Evolutionary conservation across 2,888 invertebrate genomes (phyloP).

Genomic region (Rhamphomyia laevipes): DNA sequence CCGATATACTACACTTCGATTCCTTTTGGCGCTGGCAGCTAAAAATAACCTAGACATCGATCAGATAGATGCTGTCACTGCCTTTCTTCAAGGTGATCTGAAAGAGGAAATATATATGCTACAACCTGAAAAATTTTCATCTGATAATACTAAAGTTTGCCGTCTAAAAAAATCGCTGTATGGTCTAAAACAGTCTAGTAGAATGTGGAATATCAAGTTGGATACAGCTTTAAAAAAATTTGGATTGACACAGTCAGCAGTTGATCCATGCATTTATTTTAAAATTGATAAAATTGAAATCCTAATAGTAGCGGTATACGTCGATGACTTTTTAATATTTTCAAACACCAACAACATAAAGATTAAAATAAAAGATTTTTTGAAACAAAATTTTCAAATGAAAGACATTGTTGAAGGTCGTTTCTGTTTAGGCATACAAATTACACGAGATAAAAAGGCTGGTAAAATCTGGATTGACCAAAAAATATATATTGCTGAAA

Average conservation of each 20-base stretch:
- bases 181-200: conserved; percentile 4
- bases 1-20: conserved; percentile 7
- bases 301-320: background rate
- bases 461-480: background rate
- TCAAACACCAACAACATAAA: background rate
- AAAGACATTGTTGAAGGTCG: background rate
- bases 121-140: background rate
- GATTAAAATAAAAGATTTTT: background rate
- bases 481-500: background rate
- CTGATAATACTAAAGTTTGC: background rate
- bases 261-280: background rate
- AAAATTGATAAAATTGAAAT: background rate
- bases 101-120: conserved; percentile 2
- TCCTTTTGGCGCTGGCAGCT: conserved; percentile 7
- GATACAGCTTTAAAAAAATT: background rate
- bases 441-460: background rate
- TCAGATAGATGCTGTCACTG: conserved; percentile 6
- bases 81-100: conserved; percentile 4
- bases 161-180: conserved; percentile 6
- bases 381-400: background rate
- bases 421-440: background rate
- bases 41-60: conserved; percentile 5
- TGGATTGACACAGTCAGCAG: conserved; percentile 1
- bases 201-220: conserved; percentile 5
- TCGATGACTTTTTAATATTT: background rate